Conservation (phyloP, 2,888 invertebrate genomes). For the Ophioninae sp. region DNA sequence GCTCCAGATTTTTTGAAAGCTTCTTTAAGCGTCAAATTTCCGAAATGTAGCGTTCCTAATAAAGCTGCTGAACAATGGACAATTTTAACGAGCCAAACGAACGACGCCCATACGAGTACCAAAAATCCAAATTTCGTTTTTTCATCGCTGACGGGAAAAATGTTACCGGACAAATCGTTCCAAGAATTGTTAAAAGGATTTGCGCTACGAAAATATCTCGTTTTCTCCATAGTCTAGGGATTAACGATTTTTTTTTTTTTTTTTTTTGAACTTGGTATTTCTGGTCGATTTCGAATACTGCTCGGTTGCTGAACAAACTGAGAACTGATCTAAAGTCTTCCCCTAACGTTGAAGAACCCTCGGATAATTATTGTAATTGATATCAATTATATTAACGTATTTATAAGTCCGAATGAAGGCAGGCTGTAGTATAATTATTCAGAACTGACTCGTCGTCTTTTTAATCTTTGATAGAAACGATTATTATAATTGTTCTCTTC, state of each 20-base stretch:
- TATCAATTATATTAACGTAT: background rate
- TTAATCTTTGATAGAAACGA: background rate
- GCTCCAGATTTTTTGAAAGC: conserved; percentile 48
- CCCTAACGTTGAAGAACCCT: background rate
- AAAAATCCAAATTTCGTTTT: background rate
- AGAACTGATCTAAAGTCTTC: conserved; percentile 11
- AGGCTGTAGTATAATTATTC: background rate
- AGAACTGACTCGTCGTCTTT: background rate
- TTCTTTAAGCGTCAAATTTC: background rate
- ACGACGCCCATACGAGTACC: conserved; percentile 26
- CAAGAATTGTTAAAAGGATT: conserved; percentile 8
- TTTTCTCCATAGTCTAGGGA: conserved; percentile 6
- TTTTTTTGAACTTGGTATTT: background rate
- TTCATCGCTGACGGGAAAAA: conserved; percentile 10
- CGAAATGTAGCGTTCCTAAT: conserved; percentile 56
- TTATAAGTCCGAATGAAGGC: background rate
- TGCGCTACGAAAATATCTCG: conserved; percentile 21
- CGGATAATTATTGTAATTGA: conserved; percentile 33
- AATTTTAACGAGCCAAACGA: conserved; percentile 1
- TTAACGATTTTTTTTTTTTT: background rate
- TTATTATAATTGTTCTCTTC: background rate
- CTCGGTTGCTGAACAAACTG: background rate
- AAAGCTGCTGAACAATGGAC: conserved; percentile 53
- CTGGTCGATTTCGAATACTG: background rate
- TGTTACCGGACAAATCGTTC: conserved; percentile 15